Percentiles rank a stretch among this genome's conserved stretches.
These are phyloP conservation scores for Squalus acanthias DNA, from an alignment of 2,797 vertebrate genomes.

Conservation along the genomic window DNA sequence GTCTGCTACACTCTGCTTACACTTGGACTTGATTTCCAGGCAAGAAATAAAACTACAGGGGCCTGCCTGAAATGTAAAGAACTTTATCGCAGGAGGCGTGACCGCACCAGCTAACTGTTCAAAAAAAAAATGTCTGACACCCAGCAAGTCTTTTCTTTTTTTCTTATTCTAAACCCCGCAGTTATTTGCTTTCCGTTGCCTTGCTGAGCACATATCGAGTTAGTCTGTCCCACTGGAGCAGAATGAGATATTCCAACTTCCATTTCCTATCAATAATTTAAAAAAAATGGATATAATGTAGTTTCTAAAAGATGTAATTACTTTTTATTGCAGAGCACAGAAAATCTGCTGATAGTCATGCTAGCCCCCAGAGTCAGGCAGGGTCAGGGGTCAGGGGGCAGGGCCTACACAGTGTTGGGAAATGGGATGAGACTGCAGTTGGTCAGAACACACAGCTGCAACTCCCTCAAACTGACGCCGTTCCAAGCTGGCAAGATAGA, in stretches of 20 bases:
- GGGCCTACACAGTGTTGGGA: background rate
- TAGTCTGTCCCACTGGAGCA: background rate
- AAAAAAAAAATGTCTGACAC: background rate
- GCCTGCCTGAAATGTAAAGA: constrained; percentile 41
- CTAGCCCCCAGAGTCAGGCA: background rate
- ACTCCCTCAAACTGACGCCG: no score
- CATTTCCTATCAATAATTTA: background rate
- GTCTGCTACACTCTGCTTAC: constrained; percentile 44
- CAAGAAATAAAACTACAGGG: constrained; percentile 46
- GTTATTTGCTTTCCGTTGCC: background rate
- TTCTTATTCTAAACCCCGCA: no score
- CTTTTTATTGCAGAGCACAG: background rate
- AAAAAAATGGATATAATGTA: background rate
- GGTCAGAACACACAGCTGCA: background rate
- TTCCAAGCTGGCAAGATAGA: background rate
- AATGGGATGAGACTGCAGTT: background rate
- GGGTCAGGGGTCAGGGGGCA: background rate
- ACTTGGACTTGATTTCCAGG: constrained; percentile 48
- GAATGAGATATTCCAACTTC: background rate
- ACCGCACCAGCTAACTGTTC: constrained; percentile 41
- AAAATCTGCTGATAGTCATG: background rate
- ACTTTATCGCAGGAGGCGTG: constrained; percentile 43
- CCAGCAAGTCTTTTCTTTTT: background rate
- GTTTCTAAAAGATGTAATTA: background rate
- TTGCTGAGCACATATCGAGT: no score